Base-by-base conservation (phyloP, 2,113 vertebrate genomes). In the Thamnaconus septentrionalis region DNA sequence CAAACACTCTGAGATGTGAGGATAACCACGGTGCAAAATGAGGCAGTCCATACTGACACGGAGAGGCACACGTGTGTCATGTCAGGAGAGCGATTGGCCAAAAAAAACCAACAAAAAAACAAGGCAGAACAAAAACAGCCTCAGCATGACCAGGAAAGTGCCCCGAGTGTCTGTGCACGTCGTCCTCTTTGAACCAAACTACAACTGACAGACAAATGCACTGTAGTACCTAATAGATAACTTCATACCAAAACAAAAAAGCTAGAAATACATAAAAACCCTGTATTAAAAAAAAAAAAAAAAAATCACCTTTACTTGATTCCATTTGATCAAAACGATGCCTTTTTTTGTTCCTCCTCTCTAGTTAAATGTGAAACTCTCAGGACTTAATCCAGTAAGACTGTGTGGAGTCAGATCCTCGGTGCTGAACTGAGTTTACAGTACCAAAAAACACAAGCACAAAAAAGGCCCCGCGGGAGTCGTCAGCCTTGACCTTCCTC, bases 151-250 rank as follows among this genome's bases (percentile, higher is more conserved):
- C 18, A 31, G 18, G 40, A 46, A 76, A 61, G 66, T 51, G 43
- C 66, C 73, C 76, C 53, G 56, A 51, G 57, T 51, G 64, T 69
- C 73, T 82, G 77, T 73, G 80, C 85, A 84, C 72, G 53, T 8
- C 2, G 61, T 75, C 72, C 84, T 80, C 73, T 75, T 85, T 64
- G 80, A 76, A 54, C 18, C 18, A 71, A 69, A 63, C 75, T 83
- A 73, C 60, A 83, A 81, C 77, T 74, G 88, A 43, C 68, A 78
- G 71, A 79, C 63, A 81, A 85, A 79, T 78, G 76, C 83, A 79
- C 70, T 84, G 83, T 78, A 87, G 90, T 92, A 92, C 89, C 91
- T 78, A 85, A 85, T 82, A 86, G 84, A 87, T 73, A 90, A 85
- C 79, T 91, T 84, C 79, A 89, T 89, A 87, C 65, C 74, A 88